These are phyloP conservation scores for Premnoplex brunnescens DNA, from an alignment of 2,797 vertebrate genomes.

Conservation along the genomic window DNA sequence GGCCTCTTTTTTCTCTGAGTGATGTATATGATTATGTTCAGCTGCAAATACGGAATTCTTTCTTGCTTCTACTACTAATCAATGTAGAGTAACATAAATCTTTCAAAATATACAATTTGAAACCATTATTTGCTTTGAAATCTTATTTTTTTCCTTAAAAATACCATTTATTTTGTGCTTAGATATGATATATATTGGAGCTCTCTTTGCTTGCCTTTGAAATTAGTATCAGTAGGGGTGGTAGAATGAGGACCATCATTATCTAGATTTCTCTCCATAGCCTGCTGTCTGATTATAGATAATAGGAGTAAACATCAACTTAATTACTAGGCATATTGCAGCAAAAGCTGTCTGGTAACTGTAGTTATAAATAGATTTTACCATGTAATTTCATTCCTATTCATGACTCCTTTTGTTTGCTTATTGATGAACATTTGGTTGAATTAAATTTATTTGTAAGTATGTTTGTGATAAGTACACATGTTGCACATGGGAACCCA, in stretches of 20 bases:
- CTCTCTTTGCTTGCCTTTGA: neutral
- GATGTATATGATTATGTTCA: neutral
- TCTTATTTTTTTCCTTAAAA: neutral
- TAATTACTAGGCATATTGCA: slow-evolving; percentile 5
- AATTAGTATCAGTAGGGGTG: neutral
- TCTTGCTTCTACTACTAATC: neutral
- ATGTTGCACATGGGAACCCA: neutral
- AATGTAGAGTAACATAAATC: neutral
- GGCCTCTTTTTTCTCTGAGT: neutral
- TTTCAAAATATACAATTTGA: neutral
- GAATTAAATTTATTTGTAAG: neutral
- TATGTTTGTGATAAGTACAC: neutral
- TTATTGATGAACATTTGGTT: neutral
- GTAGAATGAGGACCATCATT: neutral
- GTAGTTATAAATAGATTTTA: slow-evolving; percentile 2
- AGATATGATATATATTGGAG: accelerated
- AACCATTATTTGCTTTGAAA: neutral
- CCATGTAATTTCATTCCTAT: neutral
- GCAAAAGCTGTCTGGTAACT: neutral
- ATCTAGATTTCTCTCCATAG: neutral
- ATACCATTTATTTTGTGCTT: neutral
- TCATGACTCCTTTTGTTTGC: slow-evolving; percentile 6
- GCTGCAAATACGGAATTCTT: neutral
- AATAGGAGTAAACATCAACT: neutral
- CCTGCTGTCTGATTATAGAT: slow-evolving; percentile 6